Evolutionary conservation across 1,140 invertebrate species (phyloP), one percentile per base, ranked within the genome.

Genomic region (Helicorthomorpha holstii): DNA sequence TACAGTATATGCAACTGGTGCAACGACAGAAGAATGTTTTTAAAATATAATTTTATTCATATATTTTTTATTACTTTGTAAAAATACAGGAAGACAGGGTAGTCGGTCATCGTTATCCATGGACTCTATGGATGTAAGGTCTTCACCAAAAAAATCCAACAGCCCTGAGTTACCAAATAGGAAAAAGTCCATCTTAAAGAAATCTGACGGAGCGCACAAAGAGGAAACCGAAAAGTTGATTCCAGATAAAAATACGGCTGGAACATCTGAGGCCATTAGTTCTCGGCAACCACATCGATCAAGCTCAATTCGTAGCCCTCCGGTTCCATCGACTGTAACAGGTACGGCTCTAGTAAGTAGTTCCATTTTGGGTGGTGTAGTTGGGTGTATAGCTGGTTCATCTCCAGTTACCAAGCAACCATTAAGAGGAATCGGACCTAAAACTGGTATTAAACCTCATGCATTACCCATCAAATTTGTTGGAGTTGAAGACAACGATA

Each of bases 201-300:
- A 81, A 64, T 79, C 80, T 38, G 81, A 83, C 59, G 72, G 67
- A 56, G 69, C 48, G 19, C 55, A 10, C 41, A 74, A 81, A 64
- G 81, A 82, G 24, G 83, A 86, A 66, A 83, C 79, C 51, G 82
- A 85, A 66, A 77, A 83, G 57, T 71, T 86, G 27, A 79, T 85
- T 54, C 72, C 77, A 10, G 80, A 82, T 61, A 53, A 53, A 26
- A 49, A 55, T 49, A 14, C 27, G 45, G 21, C 22, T 34, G 29
- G 29, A 7, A 34, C 16, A 7, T 7, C 7, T 34, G 29, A 16
- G 7, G 29, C 16, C 16, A 16, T 34, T 34, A 16, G 29, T 7
- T 7, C 29, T 7, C 7, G 29, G 7, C 7, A 34, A 16, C 29
- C 29, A 7, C 16, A 7, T 16, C 16, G 7, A 16, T 7, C 7